Percentiles rank a stretch among this genome's conserved stretches.
phyloP scores from a whole-genome alignment of 30 jellyfish, hydroid and myxozoan species.

The Chrysaora quinquecirrha region DNA sequence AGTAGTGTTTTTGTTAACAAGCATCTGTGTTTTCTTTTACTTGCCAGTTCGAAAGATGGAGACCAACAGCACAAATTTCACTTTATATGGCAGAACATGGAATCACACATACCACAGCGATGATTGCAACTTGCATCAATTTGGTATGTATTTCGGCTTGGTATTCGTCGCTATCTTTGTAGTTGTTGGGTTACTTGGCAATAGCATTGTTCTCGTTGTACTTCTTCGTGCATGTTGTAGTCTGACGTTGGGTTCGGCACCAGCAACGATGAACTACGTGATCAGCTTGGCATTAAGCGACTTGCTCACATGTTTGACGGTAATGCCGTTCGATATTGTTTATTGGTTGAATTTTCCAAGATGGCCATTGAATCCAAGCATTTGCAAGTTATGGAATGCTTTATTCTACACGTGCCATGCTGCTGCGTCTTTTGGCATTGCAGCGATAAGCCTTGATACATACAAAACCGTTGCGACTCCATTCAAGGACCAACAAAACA shows the following conservation, averaged over 20 bases:
- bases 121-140: constrained; percentile 2
- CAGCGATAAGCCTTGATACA: constrained; percentile 45
- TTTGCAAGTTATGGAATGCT: constrained; percentile 47
- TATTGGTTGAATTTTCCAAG: constrained; percentile 52
- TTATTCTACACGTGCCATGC: constrained; percentile 49
- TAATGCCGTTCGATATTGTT: constrained; percentile 51
- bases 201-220: constrained; percentile 9
- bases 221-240: constrained; percentile 3
- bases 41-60: no score
- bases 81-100: no score
- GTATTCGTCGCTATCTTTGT: constrained; percentile 2
- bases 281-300: constrained; percentile 38
- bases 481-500: neutral
- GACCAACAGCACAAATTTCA: no score
- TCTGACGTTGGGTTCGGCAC: neutral
- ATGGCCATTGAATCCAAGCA: constrained; percentile 32
- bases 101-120: constrained; percentile 4
- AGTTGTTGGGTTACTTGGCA: constrained; percentile 15
- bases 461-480: constrained; percentile 36
- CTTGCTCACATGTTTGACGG: constrained; percentile 36
- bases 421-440: constrained; percentile 9
- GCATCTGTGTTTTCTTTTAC: no score
- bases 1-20: no score
- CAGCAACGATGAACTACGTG: constrained; percentile 18
- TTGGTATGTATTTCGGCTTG: constrained; percentile 3